phyloP scores from a whole-genome alignment of 2,888 invertebrate species.

The Dryococelus australis region DNA sequence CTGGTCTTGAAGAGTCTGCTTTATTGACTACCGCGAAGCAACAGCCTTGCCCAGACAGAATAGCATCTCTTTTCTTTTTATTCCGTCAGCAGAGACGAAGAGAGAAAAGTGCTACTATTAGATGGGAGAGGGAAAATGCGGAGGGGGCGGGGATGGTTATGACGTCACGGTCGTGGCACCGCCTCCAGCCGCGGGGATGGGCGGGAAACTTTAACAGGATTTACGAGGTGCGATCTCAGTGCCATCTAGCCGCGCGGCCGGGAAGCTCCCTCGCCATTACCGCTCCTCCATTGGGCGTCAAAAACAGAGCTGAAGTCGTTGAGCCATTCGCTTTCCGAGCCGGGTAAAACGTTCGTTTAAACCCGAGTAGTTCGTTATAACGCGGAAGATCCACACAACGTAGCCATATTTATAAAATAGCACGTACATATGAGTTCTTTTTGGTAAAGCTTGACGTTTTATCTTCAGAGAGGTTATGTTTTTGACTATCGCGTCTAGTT shows the following conservation, averaged over 20 bases:
- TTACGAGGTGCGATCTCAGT: conserved; percentile 63
- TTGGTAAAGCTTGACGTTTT: too few relatives aligned
- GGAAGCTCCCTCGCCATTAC: conserved; percentile 39
- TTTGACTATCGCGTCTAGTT: conserved; percentile 21
- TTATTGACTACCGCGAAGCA: background rate
- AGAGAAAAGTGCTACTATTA: background rate
- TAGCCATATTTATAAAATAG: too few relatives aligned
- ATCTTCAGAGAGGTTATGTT: too few relatives aligned
- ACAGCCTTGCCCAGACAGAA: background rate
- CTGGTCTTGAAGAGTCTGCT: too few relatives aligned
- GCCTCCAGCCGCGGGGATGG: conserved; percentile 65
- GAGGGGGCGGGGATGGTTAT: conserved; percentile 12
- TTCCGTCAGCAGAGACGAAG: background rate
- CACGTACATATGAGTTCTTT: too few relatives aligned
- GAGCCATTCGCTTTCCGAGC: conserved; percentile 33
- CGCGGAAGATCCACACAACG: too few relatives aligned
- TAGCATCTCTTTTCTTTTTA: background rate
- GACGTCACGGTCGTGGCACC: conserved; percentile 56
- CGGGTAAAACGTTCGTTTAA: background rate
- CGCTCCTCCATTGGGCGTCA: conserved; percentile 32
- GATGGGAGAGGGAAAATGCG: conserved; percentile 31
- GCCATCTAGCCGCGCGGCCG: conserved; percentile 46
- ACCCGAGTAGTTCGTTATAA: too few relatives aligned
- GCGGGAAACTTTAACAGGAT: conserved; percentile 61
- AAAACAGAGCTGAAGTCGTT: conserved; percentile 37